A percentile compares a stretch with the other conserved stretches of the same genome.
phyloP scores from a whole-genome alignment of 2,797 vertebrate species.

The Rhyacichthys aspro region DNA sequence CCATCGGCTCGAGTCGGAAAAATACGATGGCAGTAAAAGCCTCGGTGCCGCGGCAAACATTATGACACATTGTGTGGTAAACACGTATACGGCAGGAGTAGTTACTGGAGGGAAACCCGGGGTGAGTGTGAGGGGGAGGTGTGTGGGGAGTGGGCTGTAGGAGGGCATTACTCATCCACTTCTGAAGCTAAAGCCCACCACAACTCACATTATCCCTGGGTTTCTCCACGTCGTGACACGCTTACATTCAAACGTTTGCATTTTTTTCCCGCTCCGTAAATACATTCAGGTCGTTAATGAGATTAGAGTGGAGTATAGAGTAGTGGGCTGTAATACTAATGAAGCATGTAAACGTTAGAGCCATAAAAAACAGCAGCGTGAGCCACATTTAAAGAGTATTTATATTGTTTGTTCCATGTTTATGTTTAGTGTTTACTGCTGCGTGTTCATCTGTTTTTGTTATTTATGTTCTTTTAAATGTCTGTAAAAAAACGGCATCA shows the following conservation, averaged over 20 bases:
- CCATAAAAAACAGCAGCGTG: no score
- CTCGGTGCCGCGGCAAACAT: not conserved
- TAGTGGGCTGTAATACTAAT: no score
- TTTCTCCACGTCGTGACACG: not conserved
- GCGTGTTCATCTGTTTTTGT: no score
- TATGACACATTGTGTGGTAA: not conserved
- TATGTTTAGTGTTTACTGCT: no score
- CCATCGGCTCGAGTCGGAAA: not conserved
- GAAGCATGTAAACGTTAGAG: no score
- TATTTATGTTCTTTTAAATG: no score
- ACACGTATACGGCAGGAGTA: conserved; percentile 2
- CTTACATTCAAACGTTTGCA: not conserved
- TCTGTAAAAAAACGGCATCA: no score
- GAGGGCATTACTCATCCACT: conserved; percentile 60
- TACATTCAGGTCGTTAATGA: not conserved
- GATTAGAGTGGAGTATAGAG: not conserved
- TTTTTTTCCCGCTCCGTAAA: not conserved
- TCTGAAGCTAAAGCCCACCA: conserved; percentile 16
- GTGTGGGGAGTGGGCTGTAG: conserved; percentile 10
- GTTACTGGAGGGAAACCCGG: conserved; percentile 41
- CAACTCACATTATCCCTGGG: not conserved
- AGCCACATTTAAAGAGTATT: no score
- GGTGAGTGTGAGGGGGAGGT: conserved; percentile 16
- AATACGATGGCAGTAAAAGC: not conserved
- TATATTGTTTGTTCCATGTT: no score